Percentiles rank a stretch among this genome's conserved stretches.
Conservation (phyloP, 2,888 invertebrate genomes). For the Spatulosminthurus flaviceps region DNA sequence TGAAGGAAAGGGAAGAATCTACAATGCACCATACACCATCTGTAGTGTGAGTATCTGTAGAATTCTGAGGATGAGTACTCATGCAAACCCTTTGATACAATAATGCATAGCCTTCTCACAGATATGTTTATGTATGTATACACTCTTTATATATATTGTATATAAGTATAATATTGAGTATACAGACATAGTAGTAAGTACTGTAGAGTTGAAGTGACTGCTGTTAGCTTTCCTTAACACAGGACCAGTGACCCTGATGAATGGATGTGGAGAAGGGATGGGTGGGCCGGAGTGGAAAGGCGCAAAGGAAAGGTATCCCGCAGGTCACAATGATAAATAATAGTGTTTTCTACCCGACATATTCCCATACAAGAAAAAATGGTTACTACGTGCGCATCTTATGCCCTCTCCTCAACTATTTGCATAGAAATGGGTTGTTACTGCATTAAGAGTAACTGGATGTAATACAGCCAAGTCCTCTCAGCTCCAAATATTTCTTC, state of each 20-base stretch:
- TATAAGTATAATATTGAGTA: too few species aligned
- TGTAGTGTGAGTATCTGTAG: too few species aligned
- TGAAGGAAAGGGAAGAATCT: too few species aligned
- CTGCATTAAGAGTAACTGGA: neutral
- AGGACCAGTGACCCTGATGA: conserved; percentile 35
- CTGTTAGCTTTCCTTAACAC: neutral
- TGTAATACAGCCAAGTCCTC: neutral
- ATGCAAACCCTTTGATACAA: too few species aligned
- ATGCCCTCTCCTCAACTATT: conserved; percentile 7
- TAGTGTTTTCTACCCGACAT: conserved; percentile 25
- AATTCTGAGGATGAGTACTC: too few species aligned
- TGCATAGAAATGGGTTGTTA: conserved; percentile 35
- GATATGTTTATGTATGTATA: too few species aligned
- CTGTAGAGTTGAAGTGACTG: neutral
- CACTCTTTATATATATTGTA: too few species aligned
- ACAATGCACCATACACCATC: too few species aligned
- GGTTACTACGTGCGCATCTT: conserved; percentile 5
- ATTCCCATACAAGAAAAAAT: conserved; percentile 30
- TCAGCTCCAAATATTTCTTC: conserved; percentile 1
- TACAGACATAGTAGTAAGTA: too few species aligned
- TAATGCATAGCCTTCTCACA: too few species aligned
- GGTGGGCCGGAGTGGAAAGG: conserved; percentile 31
- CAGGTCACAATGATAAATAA: conserved; percentile 42
- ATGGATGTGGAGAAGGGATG: conserved; percentile 27
- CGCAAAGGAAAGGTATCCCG: conserved; percentile 34